These are phyloP conservation scores for Magallana nippona DNA, from an alignment of 2,888 invertebrate genomes.

Conservation along the genomic window DNA sequence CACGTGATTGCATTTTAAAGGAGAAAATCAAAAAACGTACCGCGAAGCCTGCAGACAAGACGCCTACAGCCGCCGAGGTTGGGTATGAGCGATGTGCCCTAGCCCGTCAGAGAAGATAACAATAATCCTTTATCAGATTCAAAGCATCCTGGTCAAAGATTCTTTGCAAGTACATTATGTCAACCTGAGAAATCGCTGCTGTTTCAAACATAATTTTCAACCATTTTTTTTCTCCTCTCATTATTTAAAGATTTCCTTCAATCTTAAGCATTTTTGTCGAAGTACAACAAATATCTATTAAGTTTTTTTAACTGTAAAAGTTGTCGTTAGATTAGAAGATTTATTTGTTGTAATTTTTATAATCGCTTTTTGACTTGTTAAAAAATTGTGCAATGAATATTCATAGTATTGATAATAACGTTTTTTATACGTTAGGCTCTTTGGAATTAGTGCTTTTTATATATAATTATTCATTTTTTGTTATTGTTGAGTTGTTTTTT, in stretches of 20 bases:
- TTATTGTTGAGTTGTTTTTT: neutral
- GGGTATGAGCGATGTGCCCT: neutral
- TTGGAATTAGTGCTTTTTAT: neutral
- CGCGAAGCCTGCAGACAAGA: neutral
- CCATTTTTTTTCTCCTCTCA: neutral
- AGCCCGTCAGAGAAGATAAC: neutral
- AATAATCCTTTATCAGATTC: neutral
- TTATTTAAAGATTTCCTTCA: neutral
- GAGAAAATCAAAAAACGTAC: neutral
- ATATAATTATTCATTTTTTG: neutral
- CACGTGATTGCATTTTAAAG: neutral
- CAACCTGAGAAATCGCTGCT: neutral
- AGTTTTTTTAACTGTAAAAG: too few species aligned
- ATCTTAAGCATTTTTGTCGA: neutral
- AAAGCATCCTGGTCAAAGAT: neutral
- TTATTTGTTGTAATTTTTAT: neutral
- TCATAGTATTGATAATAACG: neutral
- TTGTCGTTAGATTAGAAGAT: too few species aligned
- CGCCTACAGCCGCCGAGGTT: neutral
- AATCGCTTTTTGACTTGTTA: neutral
- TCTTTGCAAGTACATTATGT: neutral
- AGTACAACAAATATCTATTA: too few species aligned
- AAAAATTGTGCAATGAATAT: slow-evolving; percentile 6
- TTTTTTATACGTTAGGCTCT: neutral
- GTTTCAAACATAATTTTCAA: neutral